A percentile compares a stretch with the other conserved stretches of the same genome.
Conservation (phyloP, 2,797 vertebrate species). For the Gymnodraco acuticeps region DNA sequence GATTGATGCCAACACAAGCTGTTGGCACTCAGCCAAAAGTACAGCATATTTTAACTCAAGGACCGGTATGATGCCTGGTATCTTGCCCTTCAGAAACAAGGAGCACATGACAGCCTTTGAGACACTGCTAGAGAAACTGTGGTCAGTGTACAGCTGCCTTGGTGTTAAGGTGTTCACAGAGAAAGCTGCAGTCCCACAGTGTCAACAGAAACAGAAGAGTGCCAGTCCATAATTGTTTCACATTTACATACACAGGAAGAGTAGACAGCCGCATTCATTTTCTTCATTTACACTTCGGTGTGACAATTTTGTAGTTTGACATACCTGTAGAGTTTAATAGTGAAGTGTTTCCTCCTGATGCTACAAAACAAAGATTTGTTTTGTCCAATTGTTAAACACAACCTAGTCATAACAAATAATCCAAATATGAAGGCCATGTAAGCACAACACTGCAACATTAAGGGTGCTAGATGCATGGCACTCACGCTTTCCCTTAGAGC, state of each 20-base stretch:
- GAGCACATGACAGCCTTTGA: conserved; percentile 10
- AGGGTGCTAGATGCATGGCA: conserved; percentile 38
- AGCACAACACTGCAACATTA: conserved; percentile 14
- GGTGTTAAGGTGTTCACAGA: conserved; percentile 29
- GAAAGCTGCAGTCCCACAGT: conserved; percentile 2
- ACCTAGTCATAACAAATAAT: conserved; percentile 31
- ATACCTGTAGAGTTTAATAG: background rate
- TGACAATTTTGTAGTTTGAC: background rate
- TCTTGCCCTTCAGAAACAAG: conserved; percentile 53
- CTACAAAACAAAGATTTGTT: background rate
- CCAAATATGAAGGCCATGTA: conserved; percentile 3
- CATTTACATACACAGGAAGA: background rate
- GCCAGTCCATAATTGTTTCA: background rate
- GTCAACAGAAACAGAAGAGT: conserved; percentile 10
- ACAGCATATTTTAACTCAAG: conserved; percentile 16
- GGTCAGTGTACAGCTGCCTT: conserved; percentile 4
- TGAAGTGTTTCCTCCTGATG: background rate
- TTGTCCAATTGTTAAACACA: conserved; percentile 11
- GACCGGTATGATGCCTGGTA: conserved; percentile 31
- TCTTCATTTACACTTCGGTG: background rate
- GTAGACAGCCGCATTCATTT: background rate
- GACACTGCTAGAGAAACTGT: conserved; percentile 13
- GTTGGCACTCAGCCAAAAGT: conserved; percentile 49
- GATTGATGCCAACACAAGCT: conserved; percentile 42
- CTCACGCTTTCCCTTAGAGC: conserved; percentile 30